Evolutionary conservation across 2,113 vertebrate genomes (phyloP).

Genomic region (Poecilia latipinna): DNA sequence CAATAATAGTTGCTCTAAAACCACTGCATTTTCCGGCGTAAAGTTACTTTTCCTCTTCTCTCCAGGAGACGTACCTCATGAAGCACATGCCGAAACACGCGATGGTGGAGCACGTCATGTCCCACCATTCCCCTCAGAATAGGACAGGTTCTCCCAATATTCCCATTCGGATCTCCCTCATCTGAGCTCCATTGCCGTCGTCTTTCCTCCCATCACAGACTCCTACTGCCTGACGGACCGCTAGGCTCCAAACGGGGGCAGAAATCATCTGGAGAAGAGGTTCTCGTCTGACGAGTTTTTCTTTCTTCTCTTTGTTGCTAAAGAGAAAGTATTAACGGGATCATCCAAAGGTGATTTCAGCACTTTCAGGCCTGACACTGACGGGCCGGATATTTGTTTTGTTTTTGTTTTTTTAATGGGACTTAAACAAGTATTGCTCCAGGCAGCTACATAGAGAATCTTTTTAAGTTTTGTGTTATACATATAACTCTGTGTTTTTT

Average conservation of each 20-base stretch:
- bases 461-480: conserved; percentile 67
- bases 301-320: conserved; percentile 54
- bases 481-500: conserved; percentile 62
- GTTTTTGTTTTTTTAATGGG: conserved; percentile 63
- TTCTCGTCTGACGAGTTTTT: conserved; percentile 45
- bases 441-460: conserved; percentile 77
- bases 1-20: too few relatives aligned
- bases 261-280: conserved; percentile 61
- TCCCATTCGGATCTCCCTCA: conserved; percentile 93
- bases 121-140: conserved; percentile 89
- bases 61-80: conserved; percentile 96
- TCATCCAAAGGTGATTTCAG: conserved; percentile 84
- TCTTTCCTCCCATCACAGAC: conserved; percentile 6
- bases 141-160: conserved; percentile 90
- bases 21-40: background rate
- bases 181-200: conserved; percentile 74
- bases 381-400: conserved; percentile 62
- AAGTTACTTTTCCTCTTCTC: background rate
- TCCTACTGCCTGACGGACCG: conserved; percentile 25
- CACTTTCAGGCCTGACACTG: conserved; percentile 80
- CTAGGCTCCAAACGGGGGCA: conserved; percentile 31
- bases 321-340: conserved; percentile 67
- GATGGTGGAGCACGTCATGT: conserved; percentile 91
- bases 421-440: conserved; percentile 67
- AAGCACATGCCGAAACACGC: conserved; percentile 99